Evolutionary conservation across 2,113 vertebrate genomes (phyloP).

Genomic region (Anarhynchus alexandrinus): DNA sequence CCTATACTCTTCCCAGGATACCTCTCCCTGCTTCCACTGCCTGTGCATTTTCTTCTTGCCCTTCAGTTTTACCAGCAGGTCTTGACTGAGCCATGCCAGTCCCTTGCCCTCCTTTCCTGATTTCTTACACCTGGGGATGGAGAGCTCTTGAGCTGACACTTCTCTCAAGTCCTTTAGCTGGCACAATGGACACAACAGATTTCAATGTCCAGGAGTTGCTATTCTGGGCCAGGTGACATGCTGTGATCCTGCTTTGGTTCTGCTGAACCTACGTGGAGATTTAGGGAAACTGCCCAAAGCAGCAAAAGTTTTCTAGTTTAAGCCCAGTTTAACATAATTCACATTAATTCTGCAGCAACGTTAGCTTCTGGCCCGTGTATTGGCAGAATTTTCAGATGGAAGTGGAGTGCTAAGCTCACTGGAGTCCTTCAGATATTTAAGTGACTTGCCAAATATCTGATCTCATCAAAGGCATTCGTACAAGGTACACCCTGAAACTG

Average conservation of each 20-base stretch:
- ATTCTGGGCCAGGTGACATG: rapidly evolving
- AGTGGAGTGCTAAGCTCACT: not conserved
- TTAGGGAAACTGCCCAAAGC: not conserved
- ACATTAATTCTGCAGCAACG: not conserved
- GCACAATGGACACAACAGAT: not conserved
- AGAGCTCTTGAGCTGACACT: not conserved
- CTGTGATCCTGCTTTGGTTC: not conserved
- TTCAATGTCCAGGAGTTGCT: not conserved
- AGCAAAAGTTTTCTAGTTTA: not conserved
- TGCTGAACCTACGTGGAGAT: not conserved
- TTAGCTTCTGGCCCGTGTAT: not conserved
- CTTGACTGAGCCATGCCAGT: no score
- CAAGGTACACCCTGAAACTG: not conserved
- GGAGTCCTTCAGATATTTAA: not conserved
- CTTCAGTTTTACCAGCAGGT: no score
- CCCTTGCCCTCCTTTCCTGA: no score
- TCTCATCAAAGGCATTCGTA: not conserved
- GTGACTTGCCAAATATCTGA: slow-evolving; percentile 2
- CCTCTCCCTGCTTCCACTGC: no score
- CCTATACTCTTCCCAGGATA: no score
- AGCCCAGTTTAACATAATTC: not conserved
- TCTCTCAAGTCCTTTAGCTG: not conserved
- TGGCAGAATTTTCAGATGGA: not conserved
- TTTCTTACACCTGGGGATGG: no score
- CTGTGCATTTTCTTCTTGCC: no score